Evolutionary conservation across 2,888 invertebrate genomes (phyloP).

Genomic region (Spilarctia lutea): DNA sequence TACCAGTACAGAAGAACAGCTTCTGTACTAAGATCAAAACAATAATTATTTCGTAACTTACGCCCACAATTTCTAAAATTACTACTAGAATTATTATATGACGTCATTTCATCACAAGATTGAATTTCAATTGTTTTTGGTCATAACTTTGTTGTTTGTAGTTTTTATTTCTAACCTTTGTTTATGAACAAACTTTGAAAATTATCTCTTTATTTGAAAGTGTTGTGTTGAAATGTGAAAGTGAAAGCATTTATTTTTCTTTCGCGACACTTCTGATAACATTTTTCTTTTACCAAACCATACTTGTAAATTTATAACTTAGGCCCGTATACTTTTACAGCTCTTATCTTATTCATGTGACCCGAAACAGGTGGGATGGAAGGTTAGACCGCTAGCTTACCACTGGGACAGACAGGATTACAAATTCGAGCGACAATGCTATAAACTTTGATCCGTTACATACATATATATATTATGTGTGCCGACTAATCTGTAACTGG

Average conservation of each 20-base stretch:
- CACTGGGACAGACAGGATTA: not conserved
- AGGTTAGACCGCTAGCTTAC: not conserved
- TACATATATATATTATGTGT: not conserved
- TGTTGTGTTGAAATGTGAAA: too few species aligned
- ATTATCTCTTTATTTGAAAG: too few species aligned
- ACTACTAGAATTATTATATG: too few species aligned
- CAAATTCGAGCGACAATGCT: not conserved
- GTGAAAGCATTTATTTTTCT: not conserved
- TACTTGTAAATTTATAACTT: not conserved
- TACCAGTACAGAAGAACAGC: too few species aligned
- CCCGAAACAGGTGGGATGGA: not conserved
- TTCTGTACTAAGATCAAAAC: too few species aligned
- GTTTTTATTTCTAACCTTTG: too few species aligned
- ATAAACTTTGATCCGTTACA: not conserved
- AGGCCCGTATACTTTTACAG: not conserved
- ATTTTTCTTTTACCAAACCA: not conserved
- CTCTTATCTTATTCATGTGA: constrained; percentile 6
- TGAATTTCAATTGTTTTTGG: too few species aligned
- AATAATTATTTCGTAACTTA: not conserved
- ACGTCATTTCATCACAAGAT: too few species aligned
- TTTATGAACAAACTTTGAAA: too few species aligned
- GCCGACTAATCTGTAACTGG: too few species aligned
- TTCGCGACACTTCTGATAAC: not conserved
- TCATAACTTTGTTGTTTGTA: too few species aligned
- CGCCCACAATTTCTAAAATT: too few species aligned